These are phyloP conservation scores for Aeoliscus strigatus DNA, from an alignment of 2,797 vertebrate genomes.

Conservation along the genomic window DNA sequence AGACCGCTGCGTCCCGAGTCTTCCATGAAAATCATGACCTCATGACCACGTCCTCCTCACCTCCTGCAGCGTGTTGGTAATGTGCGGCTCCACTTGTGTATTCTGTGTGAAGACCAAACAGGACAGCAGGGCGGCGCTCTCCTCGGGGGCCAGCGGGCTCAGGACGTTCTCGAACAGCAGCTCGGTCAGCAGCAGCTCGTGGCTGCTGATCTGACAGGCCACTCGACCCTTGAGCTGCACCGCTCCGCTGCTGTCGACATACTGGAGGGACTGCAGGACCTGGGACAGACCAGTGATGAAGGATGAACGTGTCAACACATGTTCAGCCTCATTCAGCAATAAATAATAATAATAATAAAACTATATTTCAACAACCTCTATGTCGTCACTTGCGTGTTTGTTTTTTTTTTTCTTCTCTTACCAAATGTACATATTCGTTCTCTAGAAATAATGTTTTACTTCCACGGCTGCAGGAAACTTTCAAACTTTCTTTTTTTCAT, in stretches of 20 bases:
- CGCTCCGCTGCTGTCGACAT: conserved; percentile 78
- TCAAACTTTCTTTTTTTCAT: no score
- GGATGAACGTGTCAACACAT: no score
- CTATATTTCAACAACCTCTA: no score
- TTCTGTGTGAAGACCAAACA: conserved; percentile 85
- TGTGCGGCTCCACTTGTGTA: conserved; percentile 81
- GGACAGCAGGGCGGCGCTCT: conserved; percentile 88
- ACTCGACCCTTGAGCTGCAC: conserved; percentile 90
- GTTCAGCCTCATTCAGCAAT: no score
- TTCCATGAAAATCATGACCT: background rate
- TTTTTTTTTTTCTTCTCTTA: no score
- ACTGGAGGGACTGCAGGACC: conserved; percentile 85
- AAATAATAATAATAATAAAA: no score
- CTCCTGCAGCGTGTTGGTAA: conserved; percentile 82
- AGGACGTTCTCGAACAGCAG: conserved; percentile 88
- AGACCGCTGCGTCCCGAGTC: no score
- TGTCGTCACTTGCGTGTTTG: no score
- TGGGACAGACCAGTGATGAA: conserved; percentile 31
- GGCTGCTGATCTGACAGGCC: conserved; percentile 89
- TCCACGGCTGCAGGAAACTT: no score
- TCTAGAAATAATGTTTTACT: no score
- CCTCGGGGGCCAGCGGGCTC: conserved; percentile 83
- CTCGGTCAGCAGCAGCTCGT: conserved; percentile 88
- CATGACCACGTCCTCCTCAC: conserved; percentile 53
- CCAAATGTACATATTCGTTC: no score